These are phyloP conservation scores for Dromius quadrimaculatus DNA, from an alignment of 2,888 invertebrate species.

Conservation along the genomic window DNA sequence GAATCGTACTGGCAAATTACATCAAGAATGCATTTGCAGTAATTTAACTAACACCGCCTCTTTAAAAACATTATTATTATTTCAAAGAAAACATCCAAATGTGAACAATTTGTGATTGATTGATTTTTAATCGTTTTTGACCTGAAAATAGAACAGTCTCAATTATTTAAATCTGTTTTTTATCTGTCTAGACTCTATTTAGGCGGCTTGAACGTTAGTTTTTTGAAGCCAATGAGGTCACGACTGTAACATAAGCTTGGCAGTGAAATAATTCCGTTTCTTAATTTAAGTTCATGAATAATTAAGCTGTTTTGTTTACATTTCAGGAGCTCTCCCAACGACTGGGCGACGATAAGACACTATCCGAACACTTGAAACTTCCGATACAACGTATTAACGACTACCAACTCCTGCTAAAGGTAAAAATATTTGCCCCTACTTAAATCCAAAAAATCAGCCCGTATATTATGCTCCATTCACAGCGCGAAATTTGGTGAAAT, in stretches of 20 bases:
- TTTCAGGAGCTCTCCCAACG: slow-evolving; percentile 83
- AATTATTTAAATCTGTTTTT: neutral
- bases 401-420: slow-evolving; percentile 94
- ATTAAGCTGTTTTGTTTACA: neutral
- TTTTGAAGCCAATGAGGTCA: slow-evolving; percentile 19
- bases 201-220: slow-evolving; percentile 1
- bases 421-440: too few relatives aligned
- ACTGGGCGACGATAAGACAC: slow-evolving; percentile 89
- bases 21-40: slow-evolving; percentile 1
- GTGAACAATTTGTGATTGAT: too few relatives aligned
- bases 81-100: too few relatives aligned
- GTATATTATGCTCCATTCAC: too few relatives aligned
- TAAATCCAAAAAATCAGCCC: too few relatives aligned
- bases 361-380: slow-evolving; percentile 91
- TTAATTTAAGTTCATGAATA: slow-evolving; percentile 34
- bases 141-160: too few relatives aligned
- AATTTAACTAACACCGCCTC: slow-evolving; percentile 1
- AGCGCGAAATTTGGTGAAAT: too few relatives aligned
- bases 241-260: slow-evolving; percentile 21
- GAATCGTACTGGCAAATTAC: slow-evolving; percentile 5
- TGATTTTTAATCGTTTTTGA: too few relatives aligned
- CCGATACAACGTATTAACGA: slow-evolving; percentile 96
- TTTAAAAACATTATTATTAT: slow-evolving; percentile 8
- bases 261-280: slow-evolving; percentile 26
- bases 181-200: neutral